Conservation (phyloP, 2,888 invertebrate genomes). For the Stenchaetothrips biformis region DNA sequence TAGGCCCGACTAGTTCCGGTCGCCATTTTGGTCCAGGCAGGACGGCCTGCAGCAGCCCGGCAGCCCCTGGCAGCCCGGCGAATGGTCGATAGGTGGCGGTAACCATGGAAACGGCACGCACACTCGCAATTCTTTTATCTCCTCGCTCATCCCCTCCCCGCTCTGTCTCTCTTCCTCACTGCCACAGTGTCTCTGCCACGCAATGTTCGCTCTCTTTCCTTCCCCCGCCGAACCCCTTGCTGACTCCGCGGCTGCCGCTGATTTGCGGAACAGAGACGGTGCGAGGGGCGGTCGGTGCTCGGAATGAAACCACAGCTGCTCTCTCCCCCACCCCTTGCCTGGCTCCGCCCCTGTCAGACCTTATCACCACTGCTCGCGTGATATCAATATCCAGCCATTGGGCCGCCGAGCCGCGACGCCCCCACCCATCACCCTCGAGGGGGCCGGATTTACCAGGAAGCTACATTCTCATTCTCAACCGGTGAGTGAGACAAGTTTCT, state of each 20-base stretch:
- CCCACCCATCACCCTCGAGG: too few species aligned
- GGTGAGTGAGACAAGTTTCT: too few species aligned
- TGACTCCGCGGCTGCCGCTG: too few species aligned
- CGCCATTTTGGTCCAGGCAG: not conserved
- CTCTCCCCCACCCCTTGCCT: not conserved
- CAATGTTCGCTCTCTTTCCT: too few species aligned
- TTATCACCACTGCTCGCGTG: not conserved
- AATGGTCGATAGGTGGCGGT: conserved; percentile 24
- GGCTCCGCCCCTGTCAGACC: not conserved
- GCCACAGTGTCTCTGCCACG: too few species aligned
- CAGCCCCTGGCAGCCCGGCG: not conserved
- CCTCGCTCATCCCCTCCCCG: not conserved
- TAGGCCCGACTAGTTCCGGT: not conserved
- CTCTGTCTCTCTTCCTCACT: not conserved
- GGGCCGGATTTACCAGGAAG: too few species aligned
- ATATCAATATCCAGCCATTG: not conserved
- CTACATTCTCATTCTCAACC: too few species aligned
- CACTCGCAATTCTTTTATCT: conserved; percentile 13
- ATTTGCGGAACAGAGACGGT: too few species aligned
- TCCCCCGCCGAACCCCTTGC: too few species aligned
- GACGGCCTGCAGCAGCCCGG: not conserved
- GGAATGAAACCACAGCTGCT: too few species aligned
- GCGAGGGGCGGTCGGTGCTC: too few species aligned
- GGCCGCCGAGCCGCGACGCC: not conserved
- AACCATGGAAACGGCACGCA: conserved; percentile 7